A percentile compares a stretch with the other conserved stretches of the same genome.
phyloP scores from a whole-genome alignment of 2,888 invertebrate genomes.

The Aelia acuminata region DNA sequence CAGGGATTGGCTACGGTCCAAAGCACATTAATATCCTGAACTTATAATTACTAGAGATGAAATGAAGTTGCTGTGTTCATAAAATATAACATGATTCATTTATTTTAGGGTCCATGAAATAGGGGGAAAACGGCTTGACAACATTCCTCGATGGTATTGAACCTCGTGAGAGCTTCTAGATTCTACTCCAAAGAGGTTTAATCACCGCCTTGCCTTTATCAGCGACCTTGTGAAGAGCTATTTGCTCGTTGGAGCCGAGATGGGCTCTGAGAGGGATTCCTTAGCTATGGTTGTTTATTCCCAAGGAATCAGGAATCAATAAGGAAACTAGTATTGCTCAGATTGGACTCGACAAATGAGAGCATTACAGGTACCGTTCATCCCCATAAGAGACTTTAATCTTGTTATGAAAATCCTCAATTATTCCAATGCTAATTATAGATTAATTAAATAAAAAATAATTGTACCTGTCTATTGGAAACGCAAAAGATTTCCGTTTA shows the following conservation, averaged over 20 bases:
- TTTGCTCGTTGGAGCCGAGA: background rate
- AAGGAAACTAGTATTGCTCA: background rate
- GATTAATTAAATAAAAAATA: no score
- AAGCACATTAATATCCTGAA: background rate
- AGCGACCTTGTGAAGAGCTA: background rate
- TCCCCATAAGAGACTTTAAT: background rate
- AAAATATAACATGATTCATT: background rate
- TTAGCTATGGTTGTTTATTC: background rate
- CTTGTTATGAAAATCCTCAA: background rate
- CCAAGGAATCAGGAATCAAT: conserved; percentile 16
- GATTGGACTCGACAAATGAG: background rate
- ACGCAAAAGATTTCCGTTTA: no score
- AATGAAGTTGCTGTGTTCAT: background rate
- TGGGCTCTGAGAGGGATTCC: background rate
- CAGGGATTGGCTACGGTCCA: background rate
- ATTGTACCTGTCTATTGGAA: no score
- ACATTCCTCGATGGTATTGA: background rate
- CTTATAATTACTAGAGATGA: no score
- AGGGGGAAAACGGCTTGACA: background rate
- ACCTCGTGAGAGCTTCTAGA: background rate
- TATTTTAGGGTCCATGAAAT: background rate
- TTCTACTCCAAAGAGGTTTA: conserved; percentile 1
- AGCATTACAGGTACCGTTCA: background rate
- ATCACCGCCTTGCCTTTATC: background rate
- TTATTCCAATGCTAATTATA: background rate